Evolutionary conservation across 2,797 vertebrate species (phyloP).

Genomic region (Cossypha dichroa): DNA sequence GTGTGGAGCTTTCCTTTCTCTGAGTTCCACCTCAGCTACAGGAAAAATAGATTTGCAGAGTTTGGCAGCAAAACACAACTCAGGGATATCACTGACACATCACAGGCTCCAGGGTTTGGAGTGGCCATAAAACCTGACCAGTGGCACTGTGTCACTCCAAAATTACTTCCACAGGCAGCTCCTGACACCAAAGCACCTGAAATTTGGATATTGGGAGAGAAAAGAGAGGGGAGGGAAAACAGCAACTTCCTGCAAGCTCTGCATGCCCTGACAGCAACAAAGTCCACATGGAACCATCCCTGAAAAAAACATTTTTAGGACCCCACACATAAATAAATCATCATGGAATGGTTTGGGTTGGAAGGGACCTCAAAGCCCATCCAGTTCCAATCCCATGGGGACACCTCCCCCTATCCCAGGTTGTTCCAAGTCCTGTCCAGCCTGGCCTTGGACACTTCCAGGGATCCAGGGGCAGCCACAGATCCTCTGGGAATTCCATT

Average conservation of each 20-base stretch:
- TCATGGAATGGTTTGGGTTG: background rate
- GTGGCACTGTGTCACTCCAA: background rate
- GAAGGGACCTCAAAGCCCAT: background rate
- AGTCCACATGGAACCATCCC: background rate
- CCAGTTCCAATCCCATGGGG: background rate
- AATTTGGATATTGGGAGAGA: background rate
- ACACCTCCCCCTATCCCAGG: background rate
- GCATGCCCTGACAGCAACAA: background rate
- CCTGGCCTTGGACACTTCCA: background rate
- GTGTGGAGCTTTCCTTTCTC: background rate
- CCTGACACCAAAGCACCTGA: background rate
- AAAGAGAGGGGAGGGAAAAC: background rate
- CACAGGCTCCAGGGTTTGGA: background rate
- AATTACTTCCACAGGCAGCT: background rate
- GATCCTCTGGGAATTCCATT: background rate
- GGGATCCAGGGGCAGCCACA: background rate
- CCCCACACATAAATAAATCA: accelerated
- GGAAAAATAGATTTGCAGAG: background rate
- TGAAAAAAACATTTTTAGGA: background rate
- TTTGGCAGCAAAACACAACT: background rate
- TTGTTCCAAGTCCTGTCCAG: accelerated
- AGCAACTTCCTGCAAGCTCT: background rate
- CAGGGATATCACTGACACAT: background rate
- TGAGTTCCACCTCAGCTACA: background rate
- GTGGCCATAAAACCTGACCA: background rate